Base-by-base conservation (phyloP, 2,888 invertebrate species). In the Eilema griseolum region DNA sequence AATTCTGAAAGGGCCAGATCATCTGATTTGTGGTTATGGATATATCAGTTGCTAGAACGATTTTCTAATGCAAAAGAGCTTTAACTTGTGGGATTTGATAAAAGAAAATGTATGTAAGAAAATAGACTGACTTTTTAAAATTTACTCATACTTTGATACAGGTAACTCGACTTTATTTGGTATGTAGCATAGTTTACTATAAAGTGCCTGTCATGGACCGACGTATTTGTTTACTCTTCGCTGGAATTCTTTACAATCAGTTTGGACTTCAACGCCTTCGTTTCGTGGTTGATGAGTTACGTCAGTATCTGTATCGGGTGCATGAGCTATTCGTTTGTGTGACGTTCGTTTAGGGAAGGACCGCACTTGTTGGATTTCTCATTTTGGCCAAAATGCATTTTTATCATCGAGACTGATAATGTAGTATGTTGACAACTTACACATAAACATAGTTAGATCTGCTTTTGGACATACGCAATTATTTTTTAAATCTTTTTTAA, bases 381-480 rank as follows among this genome's bases (percentile, higher is more conserved):
- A 87, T 91, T 91, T 93, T 89, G 94, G 95, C 95, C 95, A 95
- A 94, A 94, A 92, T 87, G 92, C 93, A 92, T 94, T 93, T 93
- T 89, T 88, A 92, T 91, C 89, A 92, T 92, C 92, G 94, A 95
- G 95, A 95, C 95, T 95, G 95, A 95, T 95, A 92, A 90, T 87
- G 87, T 94, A 94, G 91, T 91, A 90, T 89, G 92, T 92, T 91
- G 92, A 93, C 88, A 85, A 89, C 88, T 88, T 88, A 88, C 90
- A 88, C 83, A 88, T 88, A 89, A 90, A 89, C 88, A 90, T 93
- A 93, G 90, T 90, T 92, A 93, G 93, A 94, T 91, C 93, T 92
- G 93, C 92, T 93, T 93, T 91, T 89, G 90, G 85, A 91, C 88
- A 88, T 89, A 90, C 85, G 87, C 89, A 87, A 92, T 93, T 93